Percentiles rank a stretch among this genome's conserved stretches.
Conservation (phyloP, 2,888 invertebrate genomes). For the Salticus scenicus region DNA sequence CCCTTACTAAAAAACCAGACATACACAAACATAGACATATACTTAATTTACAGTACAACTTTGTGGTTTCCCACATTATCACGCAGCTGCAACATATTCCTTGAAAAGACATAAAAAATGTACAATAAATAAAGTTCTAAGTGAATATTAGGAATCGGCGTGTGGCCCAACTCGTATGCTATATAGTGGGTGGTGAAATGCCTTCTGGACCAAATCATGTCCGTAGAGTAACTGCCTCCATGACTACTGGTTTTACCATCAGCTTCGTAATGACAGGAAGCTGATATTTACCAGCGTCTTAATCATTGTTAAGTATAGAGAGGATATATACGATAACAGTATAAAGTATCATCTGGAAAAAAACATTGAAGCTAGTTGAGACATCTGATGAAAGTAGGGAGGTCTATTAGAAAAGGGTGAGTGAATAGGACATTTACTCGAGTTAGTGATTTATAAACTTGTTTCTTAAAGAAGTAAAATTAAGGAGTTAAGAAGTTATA, state of each 20-base stretch:
- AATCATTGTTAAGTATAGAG: conserved; percentile 66
- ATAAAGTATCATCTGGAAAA: conserved; percentile 30
- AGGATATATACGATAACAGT: conserved; percentile 17
- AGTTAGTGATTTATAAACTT: background rate
- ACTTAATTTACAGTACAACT: conserved; percentile 15
- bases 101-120: background rate
- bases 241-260: conserved; percentile 48
- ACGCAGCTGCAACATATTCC: background rate
- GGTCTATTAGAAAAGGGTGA: background rate
- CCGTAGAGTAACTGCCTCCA: background rate
- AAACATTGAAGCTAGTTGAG: conserved; percentile 11
- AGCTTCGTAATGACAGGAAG: conserved; percentile 56
- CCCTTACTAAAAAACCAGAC: background rate
- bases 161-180: conserved; percentile 26
- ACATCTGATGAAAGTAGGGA: background rate
- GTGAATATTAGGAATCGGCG: conserved; percentile 43
- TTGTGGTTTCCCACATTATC: conserved; percentile 16
- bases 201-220: conserved; percentile 27
- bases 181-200: conserved; percentile 59
- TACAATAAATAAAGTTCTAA: conserved; percentile 36
- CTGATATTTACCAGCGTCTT: conserved; percentile 47
- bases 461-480: no score
- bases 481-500: no score
- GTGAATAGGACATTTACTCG: background rate
- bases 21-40: background rate